Base-by-base conservation (phyloP, 1,140 invertebrate genomes). In the Melitaea cinxia region DNA sequence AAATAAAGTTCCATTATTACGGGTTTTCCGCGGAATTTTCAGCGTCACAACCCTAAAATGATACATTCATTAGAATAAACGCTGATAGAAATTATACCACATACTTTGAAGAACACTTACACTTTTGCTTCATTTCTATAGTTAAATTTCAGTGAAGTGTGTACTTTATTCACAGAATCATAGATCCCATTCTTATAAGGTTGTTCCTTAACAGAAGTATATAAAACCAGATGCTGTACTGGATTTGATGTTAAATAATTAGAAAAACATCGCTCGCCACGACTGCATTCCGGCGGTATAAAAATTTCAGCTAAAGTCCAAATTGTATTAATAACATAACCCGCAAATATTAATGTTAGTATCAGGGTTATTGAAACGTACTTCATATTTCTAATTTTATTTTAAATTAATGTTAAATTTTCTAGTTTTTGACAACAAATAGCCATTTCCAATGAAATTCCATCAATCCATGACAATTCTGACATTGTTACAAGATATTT, bases 1-100 rank as follows among this genome's bases (percentile, higher is more conserved):
- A 76, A 92, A 96, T 21, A 97, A 77, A 5, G 95, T 94, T 17
- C 96, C 96, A 93, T 97, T 97, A 39, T 94, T 93, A 7, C 94
- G 91, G 0, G 95, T 96, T 82, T 93, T 94, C 0, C 79, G 74
- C 15, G 96, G 95, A 60, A 97, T 85, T 57, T 94, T 92, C 50
- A 97, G 67, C 68, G 88, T 89, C 37, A 95, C 75, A 77, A 92
- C 91, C 57, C 94, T 94, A 72, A 14, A 91, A 90, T 21, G 80
- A 54, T 76, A 68, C 47, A 45, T 55, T 35, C 45, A 53, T 19
- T 23, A 59, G 12, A 1, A 28, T 7, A 45, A 26, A 23, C 9
- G 15, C 1, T 17, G 7, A 14, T 47, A 0, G 35, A 21, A 21
- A 23, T 4, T 2, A 23, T 12, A 47, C 2, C 19, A 47, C 10